Percentiles rank a stretch among this genome's conserved stretches.
phyloP scores from a whole-genome alignment of 1,140 invertebrate genomes.

The Zaprionus nigranus region DNA sequence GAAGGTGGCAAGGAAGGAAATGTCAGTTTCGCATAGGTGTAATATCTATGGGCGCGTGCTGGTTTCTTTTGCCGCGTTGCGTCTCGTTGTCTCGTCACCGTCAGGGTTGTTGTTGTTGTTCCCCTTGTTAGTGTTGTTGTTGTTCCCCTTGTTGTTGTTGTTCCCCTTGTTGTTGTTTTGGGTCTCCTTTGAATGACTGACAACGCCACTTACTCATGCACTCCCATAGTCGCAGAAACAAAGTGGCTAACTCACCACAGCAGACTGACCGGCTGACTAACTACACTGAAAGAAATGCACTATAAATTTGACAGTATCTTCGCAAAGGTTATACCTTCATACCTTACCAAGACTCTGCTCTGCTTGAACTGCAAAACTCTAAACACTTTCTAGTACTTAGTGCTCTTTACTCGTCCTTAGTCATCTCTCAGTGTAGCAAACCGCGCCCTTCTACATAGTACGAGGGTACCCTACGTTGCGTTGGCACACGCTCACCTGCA shows the following conservation, averaged over 20 bases:
- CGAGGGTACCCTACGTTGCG: slow-evolving; percentile 16
- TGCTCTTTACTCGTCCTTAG: no score
- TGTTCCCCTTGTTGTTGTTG: not conserved
- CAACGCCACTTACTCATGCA: slow-evolving; percentile 50
- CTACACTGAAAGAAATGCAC: not conserved
- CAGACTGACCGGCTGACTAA: not conserved
- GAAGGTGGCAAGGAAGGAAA: slow-evolving; percentile 23
- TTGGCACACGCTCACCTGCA: slow-evolving; percentile 19
- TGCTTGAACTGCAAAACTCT: no score
- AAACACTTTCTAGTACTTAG: no score
- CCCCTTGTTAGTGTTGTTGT: not conserved
- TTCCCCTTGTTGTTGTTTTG: not conserved
- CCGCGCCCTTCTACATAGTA: not conserved
- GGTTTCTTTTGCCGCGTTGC: not conserved
- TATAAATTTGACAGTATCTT: no score
- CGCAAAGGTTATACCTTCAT: no score
- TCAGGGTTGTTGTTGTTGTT: not conserved
- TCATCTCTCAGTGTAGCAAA: not conserved
- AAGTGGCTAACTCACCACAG: not conserved
- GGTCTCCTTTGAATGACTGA: slow-evolving; percentile 30
- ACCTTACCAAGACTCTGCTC: no score
- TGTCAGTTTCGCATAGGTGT: slow-evolving; percentile 39
- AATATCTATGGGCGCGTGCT: slow-evolving; percentile 40
- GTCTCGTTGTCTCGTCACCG: slow-evolving; percentile 10
- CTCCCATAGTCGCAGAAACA: not conserved